Percentiles rank a stretch among this genome's conserved stretches.
These are phyloP conservation scores for Sericinus montela DNA, from an alignment of 2,888 invertebrate genomes.

Conservation along the genomic window DNA sequence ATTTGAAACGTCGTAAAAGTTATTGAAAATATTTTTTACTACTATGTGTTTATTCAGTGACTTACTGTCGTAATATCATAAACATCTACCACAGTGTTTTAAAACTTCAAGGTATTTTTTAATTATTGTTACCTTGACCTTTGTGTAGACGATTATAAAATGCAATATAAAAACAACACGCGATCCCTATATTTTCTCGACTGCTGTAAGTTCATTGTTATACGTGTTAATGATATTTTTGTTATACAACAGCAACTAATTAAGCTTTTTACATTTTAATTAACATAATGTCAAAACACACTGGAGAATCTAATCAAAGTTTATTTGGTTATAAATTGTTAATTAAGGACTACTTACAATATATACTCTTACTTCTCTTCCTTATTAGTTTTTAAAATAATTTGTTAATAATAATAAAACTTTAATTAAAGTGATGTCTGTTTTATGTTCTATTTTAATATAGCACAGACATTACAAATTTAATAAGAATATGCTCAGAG, in stretches of 20 bases:
- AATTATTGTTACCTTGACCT: conserved; percentile 15
- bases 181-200: conserved; percentile 11
- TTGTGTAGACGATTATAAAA: conserved; percentile 9
- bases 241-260: neutral
- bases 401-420: no score
- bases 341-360: no score
- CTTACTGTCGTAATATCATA: no score
- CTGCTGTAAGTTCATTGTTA: conserved; percentile 7
- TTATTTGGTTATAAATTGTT: no score
- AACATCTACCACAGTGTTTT: conserved; percentile 1
- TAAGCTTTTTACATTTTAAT: neutral
- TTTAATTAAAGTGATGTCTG: no score
- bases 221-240: conserved; percentile 5
- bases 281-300: no score
- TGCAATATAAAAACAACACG: conserved; percentile 18
- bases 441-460: neutral
- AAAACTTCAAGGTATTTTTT: conserved; percentile 1
- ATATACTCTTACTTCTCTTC: no score
- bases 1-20: no score
- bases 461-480: neutral
- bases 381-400: no score
- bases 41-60: no score
- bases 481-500: neutral
- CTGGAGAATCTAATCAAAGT: no score
- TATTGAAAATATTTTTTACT: no score